Percentiles rank a stretch among this genome's conserved stretches.
phyloP scores from a whole-genome alignment of 2,888 invertebrate species.

The Campoletis raptor region DNA sequence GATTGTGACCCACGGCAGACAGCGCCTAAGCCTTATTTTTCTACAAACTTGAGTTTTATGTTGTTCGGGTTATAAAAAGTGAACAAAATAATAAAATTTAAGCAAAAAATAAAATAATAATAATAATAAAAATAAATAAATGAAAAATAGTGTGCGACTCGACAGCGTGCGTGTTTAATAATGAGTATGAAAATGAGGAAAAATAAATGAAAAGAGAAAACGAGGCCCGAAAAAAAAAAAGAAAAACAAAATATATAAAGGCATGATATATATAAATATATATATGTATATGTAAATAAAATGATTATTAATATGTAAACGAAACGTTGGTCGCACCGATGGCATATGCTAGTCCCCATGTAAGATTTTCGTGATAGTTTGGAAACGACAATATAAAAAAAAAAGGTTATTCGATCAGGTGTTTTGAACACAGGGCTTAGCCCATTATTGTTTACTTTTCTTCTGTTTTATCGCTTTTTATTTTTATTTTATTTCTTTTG shows the following conservation, averaged over 20 bases:
- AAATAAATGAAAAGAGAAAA: not conserved
- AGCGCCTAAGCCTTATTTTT: constrained; percentile 83
- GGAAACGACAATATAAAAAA: constrained; percentile 45
- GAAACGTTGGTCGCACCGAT: constrained; percentile 74
- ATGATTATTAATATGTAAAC: constrained; percentile 69
- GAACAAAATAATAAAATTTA: constrained; percentile 58
- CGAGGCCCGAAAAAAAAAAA: constrained; percentile 41
- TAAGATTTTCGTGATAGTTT: constrained; percentile 60
- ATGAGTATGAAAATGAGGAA: constrained; percentile 32
- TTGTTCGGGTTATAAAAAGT: constrained; percentile 60
- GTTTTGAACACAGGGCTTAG: constrained; percentile 10
- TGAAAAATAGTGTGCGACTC: constrained; percentile 48
- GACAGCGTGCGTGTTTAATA: constrained; percentile 29
- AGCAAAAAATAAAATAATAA: no score
- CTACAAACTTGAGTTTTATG: constrained; percentile 81
- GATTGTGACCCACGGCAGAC: constrained; percentile 66
- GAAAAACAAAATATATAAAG: constrained; percentile 34
- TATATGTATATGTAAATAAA: constrained; percentile 57
- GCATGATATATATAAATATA: constrained; percentile 37
- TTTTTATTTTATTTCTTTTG: constrained; percentile 15
- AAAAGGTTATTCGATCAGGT: constrained; percentile 20
- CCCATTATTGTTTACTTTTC: constrained; percentile 20
- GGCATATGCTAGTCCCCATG: constrained; percentile 65
- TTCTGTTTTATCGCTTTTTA: constrained; percentile 25
- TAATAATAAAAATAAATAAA: constrained; percentile 30